These are phyloP conservation scores for Halcyon malimbica DNA, from an alignment of 2,113 vertebrate genomes.

Conservation along the genomic window DNA sequence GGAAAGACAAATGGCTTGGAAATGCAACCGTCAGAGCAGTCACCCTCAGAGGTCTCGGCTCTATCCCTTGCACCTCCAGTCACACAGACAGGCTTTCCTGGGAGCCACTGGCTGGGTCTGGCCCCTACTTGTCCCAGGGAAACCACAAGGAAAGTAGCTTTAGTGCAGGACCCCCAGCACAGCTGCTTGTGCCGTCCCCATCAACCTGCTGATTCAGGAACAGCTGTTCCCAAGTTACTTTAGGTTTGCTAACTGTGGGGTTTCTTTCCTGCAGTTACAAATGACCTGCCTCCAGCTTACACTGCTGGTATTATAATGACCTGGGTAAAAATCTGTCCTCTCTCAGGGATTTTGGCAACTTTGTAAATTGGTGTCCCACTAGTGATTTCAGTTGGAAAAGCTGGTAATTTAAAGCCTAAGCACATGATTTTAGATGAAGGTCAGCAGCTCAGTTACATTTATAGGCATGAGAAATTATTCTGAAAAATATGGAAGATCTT, in stretches of 20 bases:
- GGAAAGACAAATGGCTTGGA: background rate
- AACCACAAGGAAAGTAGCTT: background rate
- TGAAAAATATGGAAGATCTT: background rate
- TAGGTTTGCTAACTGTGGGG: background rate
- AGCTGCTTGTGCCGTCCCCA: background rate
- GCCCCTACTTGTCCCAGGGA: background rate
- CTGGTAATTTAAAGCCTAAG: background rate
- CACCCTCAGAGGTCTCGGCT: background rate
- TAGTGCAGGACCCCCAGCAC: background rate
- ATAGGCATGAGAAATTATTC: background rate
- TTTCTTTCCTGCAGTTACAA: background rate
- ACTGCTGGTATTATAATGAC: background rate
- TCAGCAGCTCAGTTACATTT: background rate
- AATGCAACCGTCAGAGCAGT: background rate
- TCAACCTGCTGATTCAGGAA: background rate
- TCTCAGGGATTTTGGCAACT: background rate
- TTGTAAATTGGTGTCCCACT: background rate
- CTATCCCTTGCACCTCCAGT: background rate
- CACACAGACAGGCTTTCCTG: background rate
- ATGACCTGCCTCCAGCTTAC: background rate
- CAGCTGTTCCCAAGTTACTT: conserved; percentile 6
- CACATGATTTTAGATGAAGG: background rate
- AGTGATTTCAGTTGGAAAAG: background rate
- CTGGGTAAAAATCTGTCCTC: background rate
- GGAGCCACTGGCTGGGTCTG: background rate